Base-by-base conservation (phyloP, 2,888 invertebrate genomes). In the Drosophila monieri region DNA sequence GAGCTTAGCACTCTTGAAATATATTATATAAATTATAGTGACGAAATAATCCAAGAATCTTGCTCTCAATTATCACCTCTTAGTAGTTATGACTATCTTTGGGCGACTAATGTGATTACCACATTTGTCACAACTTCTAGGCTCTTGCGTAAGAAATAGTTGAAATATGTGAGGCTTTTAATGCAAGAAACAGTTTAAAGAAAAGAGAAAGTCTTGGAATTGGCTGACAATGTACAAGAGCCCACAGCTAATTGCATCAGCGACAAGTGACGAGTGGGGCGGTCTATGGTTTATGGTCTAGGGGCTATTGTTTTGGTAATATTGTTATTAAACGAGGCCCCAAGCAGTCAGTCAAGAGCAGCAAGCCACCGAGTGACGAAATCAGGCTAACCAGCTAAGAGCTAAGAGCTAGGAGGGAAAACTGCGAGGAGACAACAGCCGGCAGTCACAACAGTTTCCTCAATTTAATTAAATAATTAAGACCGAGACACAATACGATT, bases 381-480 rank as follows among this genome's bases (percentile, higher is more conserved):
- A 85, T 69, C 62, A 58, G 62, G 52, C 43, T 18, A 18, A 18
- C n/a, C 53, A 58, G 27, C 1, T 18, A 18, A 58, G 51, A 15
- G 46, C 35, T 51, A 46, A 44, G 56, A n/a, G n/a, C n/a, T n/a
- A n/a, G n/a, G 53, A 47, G 21, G 43, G 52, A 54, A 62, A 39
- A 61, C 18, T 18, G 2, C 18, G 2, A 18, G 18, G 18, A 18
- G 18, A 18, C 1, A 18, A 18, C 67, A 56, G 53, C 43, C 43
- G 35, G 39, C 70, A 58, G 58, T 48, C 57, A 65, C 55, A 65
- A 72, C 70, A 67, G 64, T 72, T 62, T 80, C 49, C 76, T 72
- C 76, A 79, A 81, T 79, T 80, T 70, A 85, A 85, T 85, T 79
- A 79, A 85, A 79, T 73, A 85, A 81, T 85, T 74, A 78, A 80